A percentile compares a stretch with the other conserved stretches of the same genome.
phyloP scores from a whole-genome alignment of 2,797 vertebrate genomes.

The Pelodytes ibericus region DNA sequence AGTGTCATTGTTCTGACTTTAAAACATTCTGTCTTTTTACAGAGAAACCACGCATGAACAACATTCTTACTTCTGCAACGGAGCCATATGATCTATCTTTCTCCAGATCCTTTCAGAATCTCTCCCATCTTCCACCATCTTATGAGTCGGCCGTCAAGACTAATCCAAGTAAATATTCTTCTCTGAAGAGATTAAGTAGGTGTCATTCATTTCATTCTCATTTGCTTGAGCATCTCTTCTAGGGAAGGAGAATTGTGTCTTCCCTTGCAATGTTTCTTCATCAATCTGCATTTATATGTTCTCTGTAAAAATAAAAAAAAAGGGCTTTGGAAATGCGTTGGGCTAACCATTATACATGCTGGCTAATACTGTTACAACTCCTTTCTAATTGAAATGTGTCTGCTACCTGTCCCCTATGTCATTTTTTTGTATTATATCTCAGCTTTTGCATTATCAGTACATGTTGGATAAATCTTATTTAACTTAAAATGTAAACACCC shows the following conservation, averaged over 20 bases:
- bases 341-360: background rate
- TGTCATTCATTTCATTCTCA: constrained; percentile 67
- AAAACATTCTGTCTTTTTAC: constrained; percentile 46
- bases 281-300: background rate
- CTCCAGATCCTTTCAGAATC: constrained; percentile 98
- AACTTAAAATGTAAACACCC: too few species aligned
- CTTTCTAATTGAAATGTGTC: too few species aligned
- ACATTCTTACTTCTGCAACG: constrained; percentile 97
- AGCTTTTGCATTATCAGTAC: too few species aligned
- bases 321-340: background rate
- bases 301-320: too few species aligned
- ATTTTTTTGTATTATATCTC: too few species aligned
- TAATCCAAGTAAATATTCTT: constrained; percentile 95
- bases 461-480: too few species aligned
- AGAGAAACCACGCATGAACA: constrained; percentile 94
- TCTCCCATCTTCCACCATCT: constrained; percentile 95
- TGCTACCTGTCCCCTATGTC: too few species aligned
- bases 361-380: background rate
- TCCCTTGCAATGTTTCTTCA: background rate
- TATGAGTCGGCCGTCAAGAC: constrained; percentile 95
- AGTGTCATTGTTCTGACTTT: too few species aligned
- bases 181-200: constrained; percentile 98
- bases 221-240: constrained; percentile 9
- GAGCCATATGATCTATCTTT: constrained; percentile 98
- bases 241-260: too few species aligned